Evolutionary conservation across 2,797 vertebrate genomes (phyloP), one percentile per base, ranked within the genome.

Genomic region (Micrastur ruficollis): DNA sequence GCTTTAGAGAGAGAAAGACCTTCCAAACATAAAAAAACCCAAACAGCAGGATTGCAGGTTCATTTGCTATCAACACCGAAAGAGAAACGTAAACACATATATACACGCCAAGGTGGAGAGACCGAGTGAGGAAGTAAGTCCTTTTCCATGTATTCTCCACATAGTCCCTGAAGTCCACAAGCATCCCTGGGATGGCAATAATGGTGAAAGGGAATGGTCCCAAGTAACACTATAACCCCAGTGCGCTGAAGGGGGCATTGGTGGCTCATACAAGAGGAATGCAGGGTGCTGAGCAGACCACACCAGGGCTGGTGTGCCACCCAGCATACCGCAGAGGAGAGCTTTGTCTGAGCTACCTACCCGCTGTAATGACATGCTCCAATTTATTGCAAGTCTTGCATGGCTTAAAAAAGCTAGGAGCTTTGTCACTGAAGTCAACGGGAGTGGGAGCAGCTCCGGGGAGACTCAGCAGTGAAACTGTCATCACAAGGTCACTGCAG

Each of bases 171-270:
- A 49, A n/a, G n/a, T n/a, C n/a, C n/a, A 74, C 40, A 80, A 71
- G 62, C 46, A 62, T 59, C 59, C 62, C 72, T 68, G 68, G 76
- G 74, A 94, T 1, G 0, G 38, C 27, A 75, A 53, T 23, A 19
- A 17, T 13, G 32, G 76, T 67, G 21, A 85, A 90, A 62, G 63
- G 17, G 31, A 78, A 76, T 34, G 32, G 47, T 89, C 42, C 47
- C 34, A 25, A 68, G 63, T 47, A 65, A 62, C 73, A 46, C n/a
- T 38, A 49, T 79, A 66, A 90, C 32, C 53, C 36, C 74, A 61
- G 36, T 25, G 44, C 11, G 10, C 91, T 80, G 92, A 95, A 97
- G 86, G 53, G 75, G 82, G 62, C 91, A 96, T 88, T 83, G 90
- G 62, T 65, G 66, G 26, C 58, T 89, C 82, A 15, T 55, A 21